Evolutionary conservation across 2,797 vertebrate genomes (phyloP).

Genomic region (Chelmon rostratus): DNA sequence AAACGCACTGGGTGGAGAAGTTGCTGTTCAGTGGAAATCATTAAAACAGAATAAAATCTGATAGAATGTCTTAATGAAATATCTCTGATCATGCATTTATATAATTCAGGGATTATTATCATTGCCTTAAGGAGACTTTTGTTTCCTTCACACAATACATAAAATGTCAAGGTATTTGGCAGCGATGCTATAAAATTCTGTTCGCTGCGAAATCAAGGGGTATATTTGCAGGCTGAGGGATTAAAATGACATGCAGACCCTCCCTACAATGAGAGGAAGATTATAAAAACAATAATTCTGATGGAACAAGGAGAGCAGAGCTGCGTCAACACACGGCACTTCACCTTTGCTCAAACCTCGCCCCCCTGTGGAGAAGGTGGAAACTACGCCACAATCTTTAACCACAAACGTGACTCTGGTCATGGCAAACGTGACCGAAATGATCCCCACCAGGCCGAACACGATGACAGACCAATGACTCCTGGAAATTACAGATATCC

Average conservation of each 20-base stretch:
- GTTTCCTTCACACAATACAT: not conserved
- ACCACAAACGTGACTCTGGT: not conserved
- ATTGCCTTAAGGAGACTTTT: not conserved
- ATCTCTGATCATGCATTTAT: too few species aligned
- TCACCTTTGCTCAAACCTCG: constrained; percentile 25
- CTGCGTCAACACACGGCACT: not conserved
- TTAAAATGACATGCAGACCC: constrained; percentile 47
- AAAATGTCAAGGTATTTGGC: not conserved
- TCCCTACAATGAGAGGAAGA: constrained; percentile 11
- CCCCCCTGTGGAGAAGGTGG: constrained; percentile 56
- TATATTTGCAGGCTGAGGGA: constrained; percentile 57
- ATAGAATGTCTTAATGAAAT: not conserved
- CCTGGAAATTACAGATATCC: constrained; percentile 26
- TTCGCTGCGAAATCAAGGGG: not conserved
- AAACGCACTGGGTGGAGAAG: not conserved
- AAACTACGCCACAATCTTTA: constrained; percentile 4
- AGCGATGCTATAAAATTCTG: not conserved
- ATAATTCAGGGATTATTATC: too few species aligned
- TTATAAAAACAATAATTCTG: constrained; percentile 2
- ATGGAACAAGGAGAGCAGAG: not conserved
- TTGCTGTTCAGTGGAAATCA: too few species aligned
- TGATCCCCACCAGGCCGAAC: not conserved
- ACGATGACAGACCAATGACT: not conserved
- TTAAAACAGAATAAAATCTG: not conserved
- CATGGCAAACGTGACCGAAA: not conserved